These are phyloP conservation scores for Phylloscopus trochiloides DNA, from an alignment of 2,113 vertebrate species.

Conservation along the genomic window DNA sequence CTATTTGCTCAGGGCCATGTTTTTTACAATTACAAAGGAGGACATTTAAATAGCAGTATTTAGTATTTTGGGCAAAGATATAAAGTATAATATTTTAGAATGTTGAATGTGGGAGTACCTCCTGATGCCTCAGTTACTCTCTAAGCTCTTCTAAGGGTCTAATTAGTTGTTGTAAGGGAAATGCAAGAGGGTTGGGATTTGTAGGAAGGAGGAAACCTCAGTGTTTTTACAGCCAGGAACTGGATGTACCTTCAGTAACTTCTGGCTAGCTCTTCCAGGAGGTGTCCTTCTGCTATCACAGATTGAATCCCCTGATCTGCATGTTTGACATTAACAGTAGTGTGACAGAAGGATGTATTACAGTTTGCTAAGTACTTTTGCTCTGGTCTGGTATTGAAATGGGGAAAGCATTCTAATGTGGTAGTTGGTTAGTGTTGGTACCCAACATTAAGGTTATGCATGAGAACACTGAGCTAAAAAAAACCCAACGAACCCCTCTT, in stretches of 20 bases:
- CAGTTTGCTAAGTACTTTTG: background rate
- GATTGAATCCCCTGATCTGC: background rate
- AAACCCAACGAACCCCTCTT: background rate
- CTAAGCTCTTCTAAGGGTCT: background rate
- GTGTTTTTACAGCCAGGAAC: background rate
- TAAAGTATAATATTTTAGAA: background rate
- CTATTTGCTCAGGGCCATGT: background rate
- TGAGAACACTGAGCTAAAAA: background rate
- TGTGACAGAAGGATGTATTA: background rate
- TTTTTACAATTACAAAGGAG: background rate
- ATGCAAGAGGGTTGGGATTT: background rate
- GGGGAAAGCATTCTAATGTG: background rate
- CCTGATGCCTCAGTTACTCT: background rate
- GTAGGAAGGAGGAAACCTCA: background rate
- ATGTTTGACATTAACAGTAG: background rate
- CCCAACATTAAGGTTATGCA: background rate
- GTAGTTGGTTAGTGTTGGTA: background rate
- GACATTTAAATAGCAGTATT: background rate
- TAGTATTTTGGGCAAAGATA: background rate
- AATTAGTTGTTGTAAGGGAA: background rate
- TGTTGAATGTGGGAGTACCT: background rate
- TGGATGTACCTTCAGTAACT: background rate
- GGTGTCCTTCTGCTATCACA: background rate
- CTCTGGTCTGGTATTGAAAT: background rate
- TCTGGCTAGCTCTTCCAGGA: constrained; percentile 15